These are phyloP conservation scores for Papilio aristodemus DNA, from an alignment of 1,140 invertebrate genomes.

Conservation along the genomic window DNA sequence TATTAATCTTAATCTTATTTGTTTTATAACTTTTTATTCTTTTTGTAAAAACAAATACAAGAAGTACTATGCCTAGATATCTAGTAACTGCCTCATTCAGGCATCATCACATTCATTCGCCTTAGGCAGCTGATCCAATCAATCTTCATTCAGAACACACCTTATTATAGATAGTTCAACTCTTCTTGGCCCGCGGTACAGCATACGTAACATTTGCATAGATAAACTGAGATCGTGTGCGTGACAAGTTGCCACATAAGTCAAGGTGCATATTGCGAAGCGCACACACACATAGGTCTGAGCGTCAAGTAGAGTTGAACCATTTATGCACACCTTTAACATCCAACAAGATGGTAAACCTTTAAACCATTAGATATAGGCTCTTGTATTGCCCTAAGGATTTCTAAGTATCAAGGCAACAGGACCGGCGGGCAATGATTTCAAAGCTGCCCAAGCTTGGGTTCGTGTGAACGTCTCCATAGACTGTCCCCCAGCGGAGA, in stretches of 20 bases:
- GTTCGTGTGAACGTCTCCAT: constrained; percentile 92
- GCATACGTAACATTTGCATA: neutral
- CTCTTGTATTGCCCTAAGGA: constrained; percentile 41
- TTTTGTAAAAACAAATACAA: neutral
- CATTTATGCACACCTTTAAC: neutral
- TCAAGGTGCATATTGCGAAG: neutral
- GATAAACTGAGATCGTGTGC: too few species aligned
- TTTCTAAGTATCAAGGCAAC: constrained; percentile 80
- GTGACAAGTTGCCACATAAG: too few species aligned
- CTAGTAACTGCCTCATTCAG: constrained; percentile 2
- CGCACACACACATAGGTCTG: neutral
- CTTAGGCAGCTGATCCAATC: constrained; percentile 24
- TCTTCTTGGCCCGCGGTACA: neutral
- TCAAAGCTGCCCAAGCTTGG: constrained; percentile 96
- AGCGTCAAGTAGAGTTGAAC: neutral
- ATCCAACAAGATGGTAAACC: neutral
- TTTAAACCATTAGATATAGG: neutral
- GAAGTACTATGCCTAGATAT: constrained; percentile 1
- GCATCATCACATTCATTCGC: constrained; percentile 24
- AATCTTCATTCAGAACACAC: constrained; percentile 19
- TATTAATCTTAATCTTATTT: neutral
- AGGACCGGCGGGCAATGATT: constrained; percentile 90
- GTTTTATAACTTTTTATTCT: constrained; percentile 15
- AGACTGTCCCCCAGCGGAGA: constrained; percentile 90
- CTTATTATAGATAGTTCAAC: neutral